Conservation (phyloP, 2,797 vertebrate genomes). For the Ataeniobius toweri region DNA sequence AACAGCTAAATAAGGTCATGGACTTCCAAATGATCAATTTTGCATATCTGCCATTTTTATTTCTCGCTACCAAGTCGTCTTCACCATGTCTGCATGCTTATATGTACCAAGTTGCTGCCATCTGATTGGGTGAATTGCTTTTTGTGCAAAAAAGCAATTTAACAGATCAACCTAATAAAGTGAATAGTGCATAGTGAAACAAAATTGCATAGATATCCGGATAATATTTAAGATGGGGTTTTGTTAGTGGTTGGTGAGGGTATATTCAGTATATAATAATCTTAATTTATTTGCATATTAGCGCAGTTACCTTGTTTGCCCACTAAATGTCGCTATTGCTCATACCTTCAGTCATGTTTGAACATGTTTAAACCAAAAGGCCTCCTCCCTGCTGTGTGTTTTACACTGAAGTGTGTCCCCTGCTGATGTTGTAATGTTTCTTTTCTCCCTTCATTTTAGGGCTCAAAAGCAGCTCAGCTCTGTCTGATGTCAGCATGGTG, state of each 20-base stretch:
- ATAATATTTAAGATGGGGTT: background rate
- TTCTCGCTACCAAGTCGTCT: background rate
- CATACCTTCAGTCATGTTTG: constrained; percentile 2
- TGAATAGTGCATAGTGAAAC: background rate
- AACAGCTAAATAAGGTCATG: too few species aligned
- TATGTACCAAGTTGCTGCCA: background rate
- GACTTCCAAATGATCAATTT: too few species aligned
- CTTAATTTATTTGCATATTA: background rate
- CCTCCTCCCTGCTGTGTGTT: constrained; percentile 32
- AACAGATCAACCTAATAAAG: background rate
- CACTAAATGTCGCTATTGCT: constrained; percentile 27
- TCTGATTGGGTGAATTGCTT: background rate
- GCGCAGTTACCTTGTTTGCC: accelerated
- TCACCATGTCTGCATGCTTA: background rate
- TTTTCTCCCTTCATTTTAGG: constrained; percentile 1
- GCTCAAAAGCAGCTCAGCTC: constrained; percentile 18
- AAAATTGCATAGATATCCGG: too few species aligned
- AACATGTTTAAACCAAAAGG: background rate
- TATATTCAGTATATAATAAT: background rate
- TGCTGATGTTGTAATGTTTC: constrained; percentile 41
- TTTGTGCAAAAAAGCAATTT: background rate
- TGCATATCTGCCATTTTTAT: too few species aligned
- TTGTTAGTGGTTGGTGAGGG: background rate
- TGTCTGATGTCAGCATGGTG: constrained; percentile 43
- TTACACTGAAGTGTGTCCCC: constrained; percentile 25